phyloP scores from a whole-genome alignment of 1,140 invertebrate genomes.

The Frieseomelitta varia region DNA sequence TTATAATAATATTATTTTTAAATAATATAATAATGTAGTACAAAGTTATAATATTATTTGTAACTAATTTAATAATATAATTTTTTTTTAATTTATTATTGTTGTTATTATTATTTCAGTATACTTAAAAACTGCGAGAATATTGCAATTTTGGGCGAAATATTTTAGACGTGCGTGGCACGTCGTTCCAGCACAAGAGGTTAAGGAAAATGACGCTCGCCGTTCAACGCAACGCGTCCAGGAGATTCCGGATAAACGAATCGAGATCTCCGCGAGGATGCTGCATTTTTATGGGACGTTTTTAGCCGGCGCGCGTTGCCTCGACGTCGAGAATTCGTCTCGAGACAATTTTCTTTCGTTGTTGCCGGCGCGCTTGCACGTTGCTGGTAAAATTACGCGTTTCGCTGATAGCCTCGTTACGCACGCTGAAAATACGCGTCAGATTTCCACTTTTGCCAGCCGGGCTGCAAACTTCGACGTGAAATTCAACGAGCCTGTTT shows the following conservation, averaged over 20 bases:
- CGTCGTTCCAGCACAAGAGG: too few species aligned
- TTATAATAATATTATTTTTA: too few species aligned
- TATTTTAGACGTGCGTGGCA: too few species aligned
- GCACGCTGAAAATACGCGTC: constrained; percentile 27
- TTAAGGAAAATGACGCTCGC: too few species aligned
- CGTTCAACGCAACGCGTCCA: too few species aligned
- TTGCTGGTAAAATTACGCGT: constrained; percentile 31
- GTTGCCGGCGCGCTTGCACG: neutral
- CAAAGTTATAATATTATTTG: too few species aligned
- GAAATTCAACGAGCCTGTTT: constrained; percentile 46
- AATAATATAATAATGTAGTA: too few species aligned
- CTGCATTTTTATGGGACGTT: neutral
- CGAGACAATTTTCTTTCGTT: neutral
- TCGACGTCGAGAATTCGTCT: neutral
- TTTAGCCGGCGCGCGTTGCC: neutral
- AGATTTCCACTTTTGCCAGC: constrained; percentile 40
- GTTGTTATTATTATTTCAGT: too few species aligned
- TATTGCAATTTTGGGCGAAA: too few species aligned
- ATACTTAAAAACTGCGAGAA: too few species aligned
- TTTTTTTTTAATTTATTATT: too few species aligned
- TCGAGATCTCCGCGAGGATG: neutral
- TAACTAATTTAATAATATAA: too few species aligned
- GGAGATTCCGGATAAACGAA: neutral
- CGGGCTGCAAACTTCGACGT: constrained; percentile 33
- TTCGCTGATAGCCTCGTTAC: constrained; percentile 41